Percentiles rank a stretch among this genome's conserved stretches.
phyloP scores from a whole-genome alignment of 1,140 invertebrate genomes.

The Pissodes strobi region DNA sequence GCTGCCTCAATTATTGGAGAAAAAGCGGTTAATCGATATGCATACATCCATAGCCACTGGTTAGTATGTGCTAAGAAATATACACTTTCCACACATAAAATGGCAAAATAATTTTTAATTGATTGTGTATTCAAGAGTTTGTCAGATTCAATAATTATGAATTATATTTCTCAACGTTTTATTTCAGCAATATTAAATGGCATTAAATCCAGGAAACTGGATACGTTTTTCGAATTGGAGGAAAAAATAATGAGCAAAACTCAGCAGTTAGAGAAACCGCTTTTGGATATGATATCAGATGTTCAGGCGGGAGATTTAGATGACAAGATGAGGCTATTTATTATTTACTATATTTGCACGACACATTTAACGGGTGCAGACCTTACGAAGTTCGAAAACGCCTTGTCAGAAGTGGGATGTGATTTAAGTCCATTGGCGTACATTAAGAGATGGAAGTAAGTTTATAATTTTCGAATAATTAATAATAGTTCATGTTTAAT shows the following conservation, averaged over 20 bases:
- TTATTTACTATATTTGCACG: constrained; percentile 91
- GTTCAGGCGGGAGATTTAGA: constrained; percentile 82
- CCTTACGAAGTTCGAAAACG: constrained; percentile 78
- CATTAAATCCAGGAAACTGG: constrained; percentile 89
- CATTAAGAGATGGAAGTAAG: constrained; percentile 88
- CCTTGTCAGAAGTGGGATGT: constrained; percentile 79
- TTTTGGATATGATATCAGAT: constrained; percentile 84
- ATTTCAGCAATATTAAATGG: constrained; percentile 75
- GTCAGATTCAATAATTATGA: constrained; percentile 9
- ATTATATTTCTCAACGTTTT: not conserved
- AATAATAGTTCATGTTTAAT: no score
- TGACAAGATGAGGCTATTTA: constrained; percentile 93
- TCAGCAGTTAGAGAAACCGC: constrained; percentile 72
- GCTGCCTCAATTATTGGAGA: constrained; percentile 94
- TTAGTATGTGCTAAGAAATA: constrained; percentile 43
- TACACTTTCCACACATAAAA: not conserved
- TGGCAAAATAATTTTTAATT: not conserved
- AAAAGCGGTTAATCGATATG: constrained; percentile 97
- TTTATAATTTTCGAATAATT: no score
- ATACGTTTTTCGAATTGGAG: constrained; percentile 96
- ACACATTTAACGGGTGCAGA: constrained; percentile 80
- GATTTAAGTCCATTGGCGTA: constrained; percentile 83
- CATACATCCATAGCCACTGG: constrained; percentile 97
- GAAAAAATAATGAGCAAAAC: constrained; percentile 93
- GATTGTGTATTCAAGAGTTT: constrained; percentile 4